Percentiles rank a stretch among this genome's conserved stretches.
Evolutionary conservation across 2,888 invertebrate species (phyloP).

Genomic region (Lasioglossum villosulum): DNA sequence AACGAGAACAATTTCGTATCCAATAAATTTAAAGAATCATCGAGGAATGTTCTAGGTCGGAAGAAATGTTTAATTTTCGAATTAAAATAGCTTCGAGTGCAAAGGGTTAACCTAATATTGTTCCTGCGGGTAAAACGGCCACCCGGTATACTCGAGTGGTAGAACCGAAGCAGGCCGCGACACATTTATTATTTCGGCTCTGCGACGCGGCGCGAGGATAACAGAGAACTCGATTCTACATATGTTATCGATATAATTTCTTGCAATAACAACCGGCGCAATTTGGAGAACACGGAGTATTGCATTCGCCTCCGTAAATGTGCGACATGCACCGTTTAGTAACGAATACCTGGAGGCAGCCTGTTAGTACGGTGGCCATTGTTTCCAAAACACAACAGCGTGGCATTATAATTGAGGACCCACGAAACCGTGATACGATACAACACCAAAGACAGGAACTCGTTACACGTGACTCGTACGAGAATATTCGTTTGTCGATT

Average conservation of each 20-base stretch:
- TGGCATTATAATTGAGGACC: slow-evolving; percentile 58
- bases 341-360: slow-evolving; percentile 44
- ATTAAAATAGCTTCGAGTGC: no score
- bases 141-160: background rate
- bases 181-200: slow-evolving; percentile 14
- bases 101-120: background rate
- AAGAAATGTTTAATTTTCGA: no score
- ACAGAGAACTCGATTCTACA: slow-evolving; percentile 16
- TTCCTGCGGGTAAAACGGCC: background rate
- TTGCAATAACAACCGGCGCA: slow-evolving; percentile 30
- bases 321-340: slow-evolving; percentile 46
- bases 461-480: slow-evolving; percentile 40
- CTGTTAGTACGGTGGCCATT: slow-evolving; percentile 35
- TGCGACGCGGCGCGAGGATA: slow-evolving; percentile 20
- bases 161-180: background rate
- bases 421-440: slow-evolving; percentile 40
- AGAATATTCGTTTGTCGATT: background rate
- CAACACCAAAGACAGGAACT: slow-evolving; percentile 29
- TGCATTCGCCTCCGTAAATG: slow-evolving; percentile 50
- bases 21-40: no score
- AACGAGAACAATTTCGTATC: no score
- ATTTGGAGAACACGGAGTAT: slow-evolving; percentile 28
- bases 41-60: no score
- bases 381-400: slow-evolving; percentile 44
- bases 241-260: slow-evolving; percentile 46